Conservation (phyloP, 1,140 invertebrate species). For the Sarcophaga peregrina region DNA sequence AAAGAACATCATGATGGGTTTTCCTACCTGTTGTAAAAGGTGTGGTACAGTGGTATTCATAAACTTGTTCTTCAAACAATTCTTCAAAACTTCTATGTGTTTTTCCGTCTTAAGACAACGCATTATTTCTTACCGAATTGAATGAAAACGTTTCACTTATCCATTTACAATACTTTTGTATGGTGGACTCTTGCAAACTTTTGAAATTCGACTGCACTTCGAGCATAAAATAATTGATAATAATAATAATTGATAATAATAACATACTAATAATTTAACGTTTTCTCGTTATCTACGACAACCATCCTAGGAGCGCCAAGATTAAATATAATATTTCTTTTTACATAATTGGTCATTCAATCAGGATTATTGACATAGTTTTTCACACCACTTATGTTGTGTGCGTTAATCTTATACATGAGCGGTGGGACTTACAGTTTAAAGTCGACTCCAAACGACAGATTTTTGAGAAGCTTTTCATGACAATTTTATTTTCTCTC, state of each 20-base stretch:
- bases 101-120: constrained; percentile 40
- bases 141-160: constrained; percentile 45
- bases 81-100: constrained; percentile 33
- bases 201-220: neutral
- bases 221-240: constrained; percentile 1
- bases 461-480: too few species aligned
- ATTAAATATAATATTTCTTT: constrained; percentile 45
- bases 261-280: constrained; percentile 47
- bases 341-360: too few species aligned
- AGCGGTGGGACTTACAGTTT: too few species aligned
- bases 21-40: too few species aligned
- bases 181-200: neutral
- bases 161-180: constrained; percentile 2
- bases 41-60: constrained; percentile 4
- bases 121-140: constrained; percentile 46
- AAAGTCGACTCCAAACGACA: too few species aligned
- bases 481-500: too few species aligned
- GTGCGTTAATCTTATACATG: too few species aligned
- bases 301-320: constrained; percentile 46
- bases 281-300: constrained; percentile 50
- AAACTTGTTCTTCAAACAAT: constrained; percentile 24
- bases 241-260: too few species aligned
- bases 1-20: too few species aligned
- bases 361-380: too few species aligned
- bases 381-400: too few species aligned